phyloP scores from a whole-genome alignment of 2,888 invertebrate genomes.

The Pammene aurita region DNA sequence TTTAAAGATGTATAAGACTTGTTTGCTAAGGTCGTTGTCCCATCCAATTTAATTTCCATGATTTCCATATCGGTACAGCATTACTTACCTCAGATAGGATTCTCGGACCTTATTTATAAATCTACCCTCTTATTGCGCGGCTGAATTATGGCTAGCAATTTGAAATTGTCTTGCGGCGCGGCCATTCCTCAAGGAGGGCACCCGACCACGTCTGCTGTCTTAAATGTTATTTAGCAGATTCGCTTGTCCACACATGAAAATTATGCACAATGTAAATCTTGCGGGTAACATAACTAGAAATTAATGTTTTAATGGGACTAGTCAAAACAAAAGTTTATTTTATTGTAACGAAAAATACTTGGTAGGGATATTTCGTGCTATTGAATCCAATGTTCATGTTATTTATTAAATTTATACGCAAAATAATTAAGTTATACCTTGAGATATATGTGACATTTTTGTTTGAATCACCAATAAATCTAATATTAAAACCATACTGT shows the following conservation, averaged over 20 bases:
- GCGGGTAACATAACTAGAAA: constrained; percentile 26
- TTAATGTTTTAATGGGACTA: constrained; percentile 32
- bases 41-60: constrained; percentile 65
- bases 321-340: constrained; percentile 25
- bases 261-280: constrained; percentile 48
- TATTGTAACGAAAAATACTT: not conserved
- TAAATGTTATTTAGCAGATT: constrained; percentile 56
- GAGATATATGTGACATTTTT: not conserved
- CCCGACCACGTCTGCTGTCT: constrained; percentile 46
- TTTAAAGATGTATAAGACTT: not conserved
- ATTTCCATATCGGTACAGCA: constrained; percentile 59
- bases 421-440: too few relatives aligned
- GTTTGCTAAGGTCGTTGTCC: constrained; percentile 19
- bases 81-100: constrained; percentile 61
- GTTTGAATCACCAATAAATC: too few relatives aligned
- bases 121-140: constrained; percentile 64
- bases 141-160: constrained; percentile 71
- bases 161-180: constrained; percentile 71
- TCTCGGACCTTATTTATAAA: constrained; percentile 67
- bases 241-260: constrained; percentile 57
- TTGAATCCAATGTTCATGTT: too few relatives aligned
- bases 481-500: too few relatives aligned
- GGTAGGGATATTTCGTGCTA: not conserved
- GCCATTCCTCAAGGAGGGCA: constrained; percentile 43
- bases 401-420: too few relatives aligned